These are phyloP conservation scores for Achatina immaculata DNA, from an alignment of 1,140 invertebrate genomes.

Conservation along the genomic window DNA sequence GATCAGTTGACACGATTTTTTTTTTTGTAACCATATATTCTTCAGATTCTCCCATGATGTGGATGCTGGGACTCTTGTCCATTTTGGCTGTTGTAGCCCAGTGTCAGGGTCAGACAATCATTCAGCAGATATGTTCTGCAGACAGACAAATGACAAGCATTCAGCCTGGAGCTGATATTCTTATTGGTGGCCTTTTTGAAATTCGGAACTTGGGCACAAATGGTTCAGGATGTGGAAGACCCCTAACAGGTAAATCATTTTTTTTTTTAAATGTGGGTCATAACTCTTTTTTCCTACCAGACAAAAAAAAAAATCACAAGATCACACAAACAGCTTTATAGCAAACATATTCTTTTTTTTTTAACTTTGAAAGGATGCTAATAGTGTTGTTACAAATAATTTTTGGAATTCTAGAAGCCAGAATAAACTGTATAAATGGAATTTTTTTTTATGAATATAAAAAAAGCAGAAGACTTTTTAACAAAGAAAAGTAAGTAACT, in stretches of 20 bases:
- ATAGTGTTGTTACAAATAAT: too few species aligned
- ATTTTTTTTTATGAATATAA: too few species aligned
- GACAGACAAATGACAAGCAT: background rate
- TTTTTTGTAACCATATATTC: background rate
- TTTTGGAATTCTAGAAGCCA: too few species aligned
- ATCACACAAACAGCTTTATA: too few species aligned
- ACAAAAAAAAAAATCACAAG: too few species aligned
- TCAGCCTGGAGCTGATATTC: background rate
- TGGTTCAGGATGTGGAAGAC: conserved; percentile 25
- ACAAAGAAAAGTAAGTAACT: too few species aligned
- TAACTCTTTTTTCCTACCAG: too few species aligned
- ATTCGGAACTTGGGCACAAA: conserved; percentile 7
- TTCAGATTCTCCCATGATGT: background rate
- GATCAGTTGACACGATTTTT: too few species aligned
- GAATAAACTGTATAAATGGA: too few species aligned
- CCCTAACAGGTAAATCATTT: conserved; percentile 8
- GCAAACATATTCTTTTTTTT: too few species aligned
- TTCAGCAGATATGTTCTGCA: conserved; percentile 11
- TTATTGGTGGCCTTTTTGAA: conserved; percentile 24
- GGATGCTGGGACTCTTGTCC: background rate
- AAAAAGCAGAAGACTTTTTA: too few species aligned
- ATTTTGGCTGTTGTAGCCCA: background rate
- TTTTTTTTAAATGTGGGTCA: background rate
- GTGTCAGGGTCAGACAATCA: conserved; percentile 1
- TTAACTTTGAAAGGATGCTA: too few species aligned